Evolutionary conservation across 2,797 vertebrate species (phyloP).

Genomic region (Channa striata): DNA sequence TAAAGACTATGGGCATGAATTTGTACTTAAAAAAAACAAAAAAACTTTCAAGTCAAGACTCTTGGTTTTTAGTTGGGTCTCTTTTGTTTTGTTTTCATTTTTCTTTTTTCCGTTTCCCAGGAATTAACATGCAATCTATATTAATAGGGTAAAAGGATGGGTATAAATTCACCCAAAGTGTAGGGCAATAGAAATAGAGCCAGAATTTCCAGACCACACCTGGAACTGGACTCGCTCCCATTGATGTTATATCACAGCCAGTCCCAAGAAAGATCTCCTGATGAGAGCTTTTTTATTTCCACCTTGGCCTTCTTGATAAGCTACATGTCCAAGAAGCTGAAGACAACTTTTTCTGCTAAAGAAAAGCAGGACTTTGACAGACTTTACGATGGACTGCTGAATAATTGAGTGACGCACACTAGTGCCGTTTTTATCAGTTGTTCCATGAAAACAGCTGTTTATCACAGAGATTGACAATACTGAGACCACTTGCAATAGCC

Average conservation of each 20-base stretch:
- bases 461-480: too few relatives aligned
- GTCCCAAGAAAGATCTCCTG: too few relatives aligned
- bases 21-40: too few relatives aligned
- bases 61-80: constrained; percentile 5
- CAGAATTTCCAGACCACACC: not conserved
- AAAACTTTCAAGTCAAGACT: too few relatives aligned
- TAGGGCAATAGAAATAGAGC: not conserved
- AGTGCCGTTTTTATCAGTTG: too few relatives aligned
- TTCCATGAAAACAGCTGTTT: too few relatives aligned
- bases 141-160: not conserved
- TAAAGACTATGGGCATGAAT: constrained; percentile 20
- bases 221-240: not conserved
- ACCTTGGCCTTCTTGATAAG: not conserved
- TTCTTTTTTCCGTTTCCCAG: too few relatives aligned
- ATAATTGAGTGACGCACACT: too few relatives aligned
- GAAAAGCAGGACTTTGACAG: too few relatives aligned
- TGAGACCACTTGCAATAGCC: too few relatives aligned
- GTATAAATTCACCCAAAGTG: not conserved
- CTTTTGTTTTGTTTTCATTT: not conserved
- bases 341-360: not conserved
- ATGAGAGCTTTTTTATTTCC: not conserved
- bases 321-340: not conserved
- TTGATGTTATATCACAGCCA: not conserved
- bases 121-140: too few relatives aligned
- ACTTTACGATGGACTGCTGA: too few relatives aligned